Conservation (phyloP, 2,113 vertebrate species). For the Plectropomus leopardus region DNA sequence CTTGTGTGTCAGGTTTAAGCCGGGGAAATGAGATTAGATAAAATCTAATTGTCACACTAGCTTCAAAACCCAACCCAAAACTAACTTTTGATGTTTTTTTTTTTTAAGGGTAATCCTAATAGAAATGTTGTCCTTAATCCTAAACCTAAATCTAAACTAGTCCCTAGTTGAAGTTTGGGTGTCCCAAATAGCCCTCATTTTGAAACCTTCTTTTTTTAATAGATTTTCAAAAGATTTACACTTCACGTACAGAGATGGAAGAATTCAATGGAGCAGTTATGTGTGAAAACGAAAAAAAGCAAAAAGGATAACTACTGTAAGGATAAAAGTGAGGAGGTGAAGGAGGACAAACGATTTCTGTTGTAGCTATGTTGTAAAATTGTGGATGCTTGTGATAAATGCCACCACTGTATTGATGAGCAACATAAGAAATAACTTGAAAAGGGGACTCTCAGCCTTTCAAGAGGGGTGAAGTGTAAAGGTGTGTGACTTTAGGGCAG, state of each 20-base stretch:
- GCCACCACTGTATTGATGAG: background rate
- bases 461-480: slow-evolving; percentile 23
- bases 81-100: background rate
- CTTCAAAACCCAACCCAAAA: background rate
- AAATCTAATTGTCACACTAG: background rate
- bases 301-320: background rate
- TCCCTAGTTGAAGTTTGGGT: background rate
- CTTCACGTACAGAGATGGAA: background rate
- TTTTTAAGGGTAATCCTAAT: background rate
- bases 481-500: slow-evolving; percentile 26
- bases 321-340: background rate
- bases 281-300: background rate
- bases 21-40: background rate
- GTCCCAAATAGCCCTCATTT: background rate
- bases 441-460: slow-evolving; percentile 14
- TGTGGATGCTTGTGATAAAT: background rate
- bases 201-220: background rate
- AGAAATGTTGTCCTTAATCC: background rate
- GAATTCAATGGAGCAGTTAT: background rate
- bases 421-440: slow-evolving; percentile 6
- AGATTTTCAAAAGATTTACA: background rate
- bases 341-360: background rate
- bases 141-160: background rate
- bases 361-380: background rate
- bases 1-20: background rate